Evolutionary conservation across 2,113 vertebrate species (phyloP), one percentile per base, ranked within the genome.

Genomic region (Enhydra lutris): DNA sequence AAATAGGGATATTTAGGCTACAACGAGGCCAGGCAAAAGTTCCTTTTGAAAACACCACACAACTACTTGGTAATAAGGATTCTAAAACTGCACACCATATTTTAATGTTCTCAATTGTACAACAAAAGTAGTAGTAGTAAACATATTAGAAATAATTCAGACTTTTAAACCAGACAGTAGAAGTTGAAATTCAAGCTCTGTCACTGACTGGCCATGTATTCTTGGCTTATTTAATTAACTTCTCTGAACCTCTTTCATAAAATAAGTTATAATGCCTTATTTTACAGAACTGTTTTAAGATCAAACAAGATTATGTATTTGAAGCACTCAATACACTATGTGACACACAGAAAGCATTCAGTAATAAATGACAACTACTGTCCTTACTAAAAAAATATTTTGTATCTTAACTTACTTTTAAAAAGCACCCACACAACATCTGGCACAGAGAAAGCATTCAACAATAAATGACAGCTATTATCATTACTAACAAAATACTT

Each of bases 141-240:
- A 85, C 55, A 61, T 52, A 67, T 74, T 61, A 93, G 18, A 91
- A 91, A 91, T 65, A 89, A 36, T 69, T 31, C 10, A 96, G 39
- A 50, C 18, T 85, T 91, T 89, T 57, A 57, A 23, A 57, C 63
- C 76, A 97, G 36, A 97, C 21, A 84, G n/a, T 24, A 17, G 34
- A 90, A 93, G 10, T 88, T 91, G 23, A 89, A 97, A 94, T 61
- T 9, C 63, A 97, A 34, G 36, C 13, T 78, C 55, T 91, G 9
- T 86, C 52, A 91, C 2, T 83, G 57, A 89, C 52, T 82, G 69
- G 26, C 39, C 95, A 79, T 34, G 8, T 50, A 88, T 69, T 95
- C 34, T 74, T 87, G 65, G 26, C 21, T 92, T 86, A 87, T 31
- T 96, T 83, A 82, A 94, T 96, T 82, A 82, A 94, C n/a, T 94